Evolutionary conservation across 1,140 invertebrate genomes (phyloP), one percentile per base, ranked within the genome.

Genomic region (Hylaeus anthracinus): DNA sequence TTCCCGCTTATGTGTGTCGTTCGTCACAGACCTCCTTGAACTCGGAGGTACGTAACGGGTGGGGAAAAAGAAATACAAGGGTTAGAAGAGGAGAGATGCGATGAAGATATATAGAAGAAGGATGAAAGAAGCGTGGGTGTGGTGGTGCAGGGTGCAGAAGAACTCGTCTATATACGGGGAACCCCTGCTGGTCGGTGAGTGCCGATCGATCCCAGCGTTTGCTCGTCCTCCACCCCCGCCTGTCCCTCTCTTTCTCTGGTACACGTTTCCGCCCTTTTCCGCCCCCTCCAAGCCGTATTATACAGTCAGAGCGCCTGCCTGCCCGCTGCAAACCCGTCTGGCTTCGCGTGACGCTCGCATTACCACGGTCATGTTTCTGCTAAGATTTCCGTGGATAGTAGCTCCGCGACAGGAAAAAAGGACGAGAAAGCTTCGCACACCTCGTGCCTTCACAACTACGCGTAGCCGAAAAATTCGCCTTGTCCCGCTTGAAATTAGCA

Each of bases 181-280:
- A 70, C 75, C 81, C 69, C 71, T 61, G 79, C 65, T 85, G 83
- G 79, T 83, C 79, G 85, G 86, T 75, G 83, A 84, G 86, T 82
- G 86, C 86, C 90, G 88, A 90, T 90, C 90, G 90, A 86, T 85
- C 82, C 88, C 80, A 74, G 76, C 66, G 75, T 86, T 83, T 83
- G 79, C 78, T 88, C 84, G 73, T 72, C 74, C 72, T 82, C 75
- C 26, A 53, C 72, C 72, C 75, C 63, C 72, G 45, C 41, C 64
- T 71, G 60, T 66, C 64, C 67, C 69, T 60, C 66, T 76, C 53
- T 72, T 53, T 79, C 76, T 70, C 83, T 74, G 56, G 80, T 69
- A 53, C 81, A 73, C 83, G 73, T 61, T 82, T 70, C 56, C 14
- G 53, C 72, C 51, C 71, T 53, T 41, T 60, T 58, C 48, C 39